Percentiles rank a stretch among this genome's conserved stretches.
phyloP scores from a whole-genome alignment of 2,113 vertebrate genomes.

The Rhinogobius similis region DNA sequence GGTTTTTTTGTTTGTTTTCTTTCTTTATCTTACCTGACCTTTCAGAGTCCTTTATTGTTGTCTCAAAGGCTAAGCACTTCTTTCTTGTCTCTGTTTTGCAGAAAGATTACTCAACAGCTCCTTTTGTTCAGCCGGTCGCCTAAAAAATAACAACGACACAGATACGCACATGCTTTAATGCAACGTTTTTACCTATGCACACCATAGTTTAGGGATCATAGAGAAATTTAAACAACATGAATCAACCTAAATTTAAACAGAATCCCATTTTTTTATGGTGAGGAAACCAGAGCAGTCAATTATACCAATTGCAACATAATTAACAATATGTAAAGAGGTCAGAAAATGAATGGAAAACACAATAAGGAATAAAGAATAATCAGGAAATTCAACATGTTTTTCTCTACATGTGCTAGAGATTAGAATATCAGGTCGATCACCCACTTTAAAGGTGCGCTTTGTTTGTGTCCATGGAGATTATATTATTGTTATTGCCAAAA shows the following conservation, averaged over 20 bases:
- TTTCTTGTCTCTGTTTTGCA: conserved; percentile 1
- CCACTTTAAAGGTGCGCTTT: too few species aligned
- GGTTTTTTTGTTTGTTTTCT: background rate
- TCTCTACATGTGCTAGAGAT: background rate
- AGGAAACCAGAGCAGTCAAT: too few species aligned
- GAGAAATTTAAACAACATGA: too few species aligned
- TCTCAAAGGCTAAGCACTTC: background rate
- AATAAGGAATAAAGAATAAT: too few species aligned
- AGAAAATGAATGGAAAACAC: background rate
- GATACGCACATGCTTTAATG: background rate
- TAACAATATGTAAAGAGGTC: too few species aligned
- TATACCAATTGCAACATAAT: too few species aligned
- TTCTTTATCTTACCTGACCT: conserved; percentile 6
- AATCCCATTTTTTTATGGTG: too few species aligned
- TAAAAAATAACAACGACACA: background rate
- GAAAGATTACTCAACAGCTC: background rate
- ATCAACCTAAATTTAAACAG: too few species aligned
- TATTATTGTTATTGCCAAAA: background rate
- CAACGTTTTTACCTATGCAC: background rate
- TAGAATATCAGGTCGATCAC: background rate
- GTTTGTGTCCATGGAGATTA: background rate
- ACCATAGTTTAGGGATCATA: background rate
- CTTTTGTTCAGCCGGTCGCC: background rate
- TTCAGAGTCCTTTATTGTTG: background rate
- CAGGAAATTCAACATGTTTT: background rate